These are phyloP conservation scores for Cuniculus paca DNA, from an alignment of 2,797 vertebrate species.

Conservation along the genomic window DNA sequence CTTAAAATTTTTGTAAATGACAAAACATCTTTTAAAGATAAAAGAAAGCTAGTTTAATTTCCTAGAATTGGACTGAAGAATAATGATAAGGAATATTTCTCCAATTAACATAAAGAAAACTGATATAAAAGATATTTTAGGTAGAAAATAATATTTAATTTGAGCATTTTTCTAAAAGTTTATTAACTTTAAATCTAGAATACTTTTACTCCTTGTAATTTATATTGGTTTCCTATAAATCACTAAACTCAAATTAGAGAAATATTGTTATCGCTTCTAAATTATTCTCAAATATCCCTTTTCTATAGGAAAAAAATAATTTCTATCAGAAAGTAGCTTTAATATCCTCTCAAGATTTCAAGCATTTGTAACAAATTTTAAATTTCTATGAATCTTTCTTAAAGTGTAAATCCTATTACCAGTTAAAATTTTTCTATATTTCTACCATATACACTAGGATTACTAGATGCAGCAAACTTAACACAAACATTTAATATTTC, in stretches of 20 bases:
- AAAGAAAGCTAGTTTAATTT: background rate
- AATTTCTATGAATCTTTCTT: slow-evolving; percentile 16
- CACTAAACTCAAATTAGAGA: slow-evolving; percentile 38
- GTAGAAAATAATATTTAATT: slow-evolving; percentile 61
- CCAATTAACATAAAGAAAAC: background rate
- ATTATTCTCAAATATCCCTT: background rate
- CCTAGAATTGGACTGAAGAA: background rate
- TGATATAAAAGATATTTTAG: background rate
- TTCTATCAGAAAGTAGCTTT: slow-evolving; percentile 3
- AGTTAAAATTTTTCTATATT: background rate
- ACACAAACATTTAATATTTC: slow-evolving; percentile 55
- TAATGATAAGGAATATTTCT: background rate
- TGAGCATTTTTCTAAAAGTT: slow-evolving; percentile 34
- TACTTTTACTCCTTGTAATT: background rate
- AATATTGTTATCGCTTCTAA: background rate
- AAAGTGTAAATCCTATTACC: background rate
- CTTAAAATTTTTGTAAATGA: background rate
- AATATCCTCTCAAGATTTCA: background rate
- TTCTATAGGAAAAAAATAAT: background rate
- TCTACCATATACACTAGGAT: background rate
- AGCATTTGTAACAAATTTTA: slow-evolving; percentile 12
- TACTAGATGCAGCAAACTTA: background rate
- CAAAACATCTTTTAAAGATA: background rate
- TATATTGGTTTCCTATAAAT: background rate
- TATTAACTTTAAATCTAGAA: slow-evolving; percentile 53